Evolutionary conservation across 2,888 invertebrate genomes (phyloP).

Genomic region (Himalopsyche japonica): DNA sequence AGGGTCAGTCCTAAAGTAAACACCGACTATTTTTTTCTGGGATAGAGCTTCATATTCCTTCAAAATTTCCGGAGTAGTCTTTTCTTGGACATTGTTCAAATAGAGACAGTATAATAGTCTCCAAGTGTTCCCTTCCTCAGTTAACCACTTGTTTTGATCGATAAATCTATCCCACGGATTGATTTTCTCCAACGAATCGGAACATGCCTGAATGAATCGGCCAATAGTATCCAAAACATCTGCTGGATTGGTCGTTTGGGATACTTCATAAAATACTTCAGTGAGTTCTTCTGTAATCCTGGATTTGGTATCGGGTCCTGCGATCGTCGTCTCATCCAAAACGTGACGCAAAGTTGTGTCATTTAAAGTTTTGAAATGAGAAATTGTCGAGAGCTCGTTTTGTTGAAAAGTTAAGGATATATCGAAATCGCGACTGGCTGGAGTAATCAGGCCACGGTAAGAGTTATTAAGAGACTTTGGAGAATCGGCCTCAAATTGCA

Average conservation of each 20-base stretch:
- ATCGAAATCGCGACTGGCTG: constrained; percentile 19
- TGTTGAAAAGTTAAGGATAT: constrained; percentile 39
- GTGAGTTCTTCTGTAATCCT: constrained; percentile 46
- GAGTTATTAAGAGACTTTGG: not conserved
- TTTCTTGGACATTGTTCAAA: constrained; percentile 70
- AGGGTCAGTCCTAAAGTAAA: constrained; percentile 56
- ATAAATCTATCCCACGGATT: constrained; percentile 59
- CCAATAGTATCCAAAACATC: constrained; percentile 65
- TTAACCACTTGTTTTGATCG: constrained; percentile 63
- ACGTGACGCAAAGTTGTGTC: constrained; percentile 30
- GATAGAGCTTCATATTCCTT: constrained; percentile 61
- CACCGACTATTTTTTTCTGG: constrained; percentile 49
- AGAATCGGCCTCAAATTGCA: not conserved
- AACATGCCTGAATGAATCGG: constrained; percentile 67
- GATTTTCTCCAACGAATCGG: constrained; percentile 61
- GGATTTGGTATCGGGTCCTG: constrained; percentile 7
- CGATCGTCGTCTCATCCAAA: constrained; percentile 9
- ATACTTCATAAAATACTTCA: constrained; percentile 57
- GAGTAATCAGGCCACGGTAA: not conserved
- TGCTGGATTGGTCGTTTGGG: constrained; percentile 53
- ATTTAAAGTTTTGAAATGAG: constrained; percentile 48
- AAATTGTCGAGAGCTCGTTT: constrained; percentile 45
- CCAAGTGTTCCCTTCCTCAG: constrained; percentile 89
- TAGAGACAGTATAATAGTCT: constrained; percentile 79
- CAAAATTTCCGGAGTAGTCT: constrained; percentile 48